Evolutionary conservation across 1,140 invertebrate genomes (phyloP), one percentile per base, ranked within the genome.

Genomic region (Drosophila arizonae): DNA sequence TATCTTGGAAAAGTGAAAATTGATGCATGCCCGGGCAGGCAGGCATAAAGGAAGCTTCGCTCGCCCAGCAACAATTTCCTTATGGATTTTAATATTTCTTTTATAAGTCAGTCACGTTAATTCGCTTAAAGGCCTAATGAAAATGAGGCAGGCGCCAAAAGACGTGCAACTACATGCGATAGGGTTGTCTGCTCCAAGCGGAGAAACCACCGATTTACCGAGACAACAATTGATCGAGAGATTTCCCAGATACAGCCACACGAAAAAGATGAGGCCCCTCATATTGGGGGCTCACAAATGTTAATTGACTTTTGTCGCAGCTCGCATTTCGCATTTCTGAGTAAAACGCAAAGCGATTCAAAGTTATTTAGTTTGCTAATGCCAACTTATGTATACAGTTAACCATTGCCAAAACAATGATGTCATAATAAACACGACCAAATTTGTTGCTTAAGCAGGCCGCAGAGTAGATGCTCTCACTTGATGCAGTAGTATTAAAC

Each of bases 1-100:
- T 71, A 77, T 88, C 63, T 86, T 64, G 69, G 72, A 88, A 76
- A 88, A 88, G 84, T 84, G 79, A 88, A 87, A 87, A 87, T 88
- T 87, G 84, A 87, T 87, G 79, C 84, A 86, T 87, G 72, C 78
- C 68, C 72, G 58, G 60, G 73, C 72, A 58, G 60, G 73, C 72
- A 58, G 60, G 68, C 79, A 79, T 76, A 71, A 75, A 75, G 72
- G 72, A 75, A 75, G 72, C 45, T 15, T 28, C 54, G 36, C 65
- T 61, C 85, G 68, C 75, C 46, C 57, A 26, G 30, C 81, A 87
- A 65, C 73, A 57, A 81, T 80, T 87, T 87, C 84, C 84, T 87
- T 88, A 88, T 87, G 84, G 79, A 88, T 88, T 84, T 77, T 81
- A 62, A 88, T 88, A 88, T 88, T 65, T 75, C 82, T 87, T 75